Conservation (phyloP, 2,888 invertebrate species). For the Volucella inanis region DNA sequence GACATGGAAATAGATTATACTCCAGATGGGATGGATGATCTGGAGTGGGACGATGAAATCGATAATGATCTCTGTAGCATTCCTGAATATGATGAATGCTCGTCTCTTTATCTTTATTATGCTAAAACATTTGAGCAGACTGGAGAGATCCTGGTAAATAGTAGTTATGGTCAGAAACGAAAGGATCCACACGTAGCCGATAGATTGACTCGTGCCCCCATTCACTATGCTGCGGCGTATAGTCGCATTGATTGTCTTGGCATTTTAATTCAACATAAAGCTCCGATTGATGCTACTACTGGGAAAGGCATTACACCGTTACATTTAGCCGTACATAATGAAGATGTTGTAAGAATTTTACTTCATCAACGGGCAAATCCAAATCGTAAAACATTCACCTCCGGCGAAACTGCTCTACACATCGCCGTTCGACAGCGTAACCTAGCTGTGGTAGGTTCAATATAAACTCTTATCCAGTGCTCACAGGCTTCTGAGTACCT, state of each 20-base stretch:
- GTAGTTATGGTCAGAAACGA: conserved; percentile 46
- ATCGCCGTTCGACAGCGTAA: conserved; percentile 86
- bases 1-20: conserved; percentile 83
- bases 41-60: conserved; percentile 91
- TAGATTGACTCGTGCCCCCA: conserved; percentile 84
- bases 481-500: background rate
- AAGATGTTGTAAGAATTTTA: conserved; percentile 85
- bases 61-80: conserved; percentile 77
- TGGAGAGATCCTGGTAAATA: conserved; percentile 84
- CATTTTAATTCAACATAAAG: conserved; percentile 86
- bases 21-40: conserved; percentile 86
- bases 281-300: conserved; percentile 86
- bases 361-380: conserved; percentile 85
- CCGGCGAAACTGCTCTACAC: conserved; percentile 86
- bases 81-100: conserved; percentile 85
- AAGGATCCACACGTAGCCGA: conserved; percentile 81
- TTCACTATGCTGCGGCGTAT: conserved; percentile 89
- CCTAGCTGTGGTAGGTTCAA: conserved; percentile 83
- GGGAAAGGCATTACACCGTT: conserved; percentile 87
- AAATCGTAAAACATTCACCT: conserved; percentile 85
- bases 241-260: conserved; percentile 86
- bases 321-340: conserved; percentile 87
- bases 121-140: conserved; percentile 89
- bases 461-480: background rate
- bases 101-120: conserved; percentile 87